Evolutionary conservation across 2,797 vertebrate species (phyloP), one percentile per base, ranked within the genome.

Genomic region (Chanos chanos): DNA sequence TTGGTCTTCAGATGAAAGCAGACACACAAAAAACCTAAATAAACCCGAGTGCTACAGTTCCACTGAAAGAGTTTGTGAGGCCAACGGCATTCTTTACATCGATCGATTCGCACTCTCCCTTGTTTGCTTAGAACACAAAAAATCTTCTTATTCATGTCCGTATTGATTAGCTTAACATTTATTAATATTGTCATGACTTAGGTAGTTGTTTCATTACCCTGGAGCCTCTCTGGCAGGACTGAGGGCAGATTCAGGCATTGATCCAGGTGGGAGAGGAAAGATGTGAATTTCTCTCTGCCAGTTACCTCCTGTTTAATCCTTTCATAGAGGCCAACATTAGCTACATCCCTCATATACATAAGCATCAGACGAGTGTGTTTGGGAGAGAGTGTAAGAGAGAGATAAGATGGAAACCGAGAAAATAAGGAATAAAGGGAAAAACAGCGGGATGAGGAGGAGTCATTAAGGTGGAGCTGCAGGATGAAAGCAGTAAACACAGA

Each of bases 181-280:
- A 61, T 74, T 70, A 64, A 67, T 64, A 41, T 60, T 43, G 47
- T 52, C 49, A 66, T 60, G 57, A 51, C 33, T 28, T 12, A 37
- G 59, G 31, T 34, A 44, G 6, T 27, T 40, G 41, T 33, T 49
- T 63, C 66, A 70, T 63, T 66, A 66, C 48, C 51, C 12, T 36
- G 41, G 13, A 33, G 34, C 4, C 7, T 58, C 15, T 52, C 44
- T 30, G 22, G 53, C 10, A n/a, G 5, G 12, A 8, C 13, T 45
- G 12, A 37, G 44, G 18, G 48, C 43, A 61, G 52, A 44, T 1
- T 9, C 21, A 19, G 34, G 18, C 48, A 70, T 64, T 31, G 55
- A 70, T 63, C 49, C 7, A 34, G 31, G 49, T n/a, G 25, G 45
- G 41, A 27, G 43, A 47, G 24, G 53, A 77, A 80, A 76, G 78